These are phyloP conservation scores for Spongia lamella DNA, from an alignment of 37 sponge, comb jelly and placozoan genomes.

Conservation along the genomic window DNA sequence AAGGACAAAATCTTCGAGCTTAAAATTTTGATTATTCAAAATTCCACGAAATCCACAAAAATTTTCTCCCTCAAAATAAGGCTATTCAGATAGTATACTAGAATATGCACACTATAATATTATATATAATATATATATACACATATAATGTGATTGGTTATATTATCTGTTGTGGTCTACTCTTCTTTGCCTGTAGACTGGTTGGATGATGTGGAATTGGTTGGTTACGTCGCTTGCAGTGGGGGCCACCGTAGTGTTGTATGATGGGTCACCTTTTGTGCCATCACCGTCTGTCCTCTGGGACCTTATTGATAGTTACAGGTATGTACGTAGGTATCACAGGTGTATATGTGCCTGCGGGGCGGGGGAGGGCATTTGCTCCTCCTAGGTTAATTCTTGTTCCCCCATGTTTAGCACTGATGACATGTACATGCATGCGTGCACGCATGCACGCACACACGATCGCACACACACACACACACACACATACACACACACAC, in stretches of 20 bases:
- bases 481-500: too few species aligned
- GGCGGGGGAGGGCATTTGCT: too few species aligned
- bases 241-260: constrained; percentile 86
- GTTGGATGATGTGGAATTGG: constrained; percentile 99
- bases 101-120: too few species aligned
- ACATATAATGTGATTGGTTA: not conserved
- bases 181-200: constrained; percentile 57
- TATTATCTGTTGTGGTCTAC: not conserved
- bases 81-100: too few species aligned
- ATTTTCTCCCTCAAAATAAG: too few species aligned
- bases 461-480: constrained; percentile 23
- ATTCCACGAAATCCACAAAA: not conserved
- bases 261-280: constrained; percentile 96
- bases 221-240: constrained; percentile 84
- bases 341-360: too few species aligned
- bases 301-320: constrained; percentile 84
- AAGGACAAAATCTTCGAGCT: too few species aligned
- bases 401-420: too few species aligned
- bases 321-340: constrained; percentile 33
- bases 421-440: not conserved
- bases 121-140: not conserved
- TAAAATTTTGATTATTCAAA: too few species aligned
- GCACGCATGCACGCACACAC: constrained; percentile 8
- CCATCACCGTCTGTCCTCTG: constrained; percentile 82
- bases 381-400: too few species aligned